Base-by-base conservation (phyloP, 1,140 invertebrate species). In the Tetramorium alpestre region DNA sequence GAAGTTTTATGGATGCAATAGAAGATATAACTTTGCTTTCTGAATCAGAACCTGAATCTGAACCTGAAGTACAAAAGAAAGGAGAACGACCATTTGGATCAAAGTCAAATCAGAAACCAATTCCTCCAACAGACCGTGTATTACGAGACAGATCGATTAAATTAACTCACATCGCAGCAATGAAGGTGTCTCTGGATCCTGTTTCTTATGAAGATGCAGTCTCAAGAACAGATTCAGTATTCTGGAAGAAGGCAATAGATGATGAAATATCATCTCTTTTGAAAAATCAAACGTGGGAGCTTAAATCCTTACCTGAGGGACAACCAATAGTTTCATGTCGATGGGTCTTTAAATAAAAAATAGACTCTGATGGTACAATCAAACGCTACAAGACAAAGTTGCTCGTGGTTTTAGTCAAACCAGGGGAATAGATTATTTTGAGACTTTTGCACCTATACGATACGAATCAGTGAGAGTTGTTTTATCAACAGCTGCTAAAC, bases 381-480 rank as follows among this genome's bases (percentile, higher is more conserved):
- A 10, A 81, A 28, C 64, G 78, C 1, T 47, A 69, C 11, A 70
- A 81, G 11, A 49, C 78, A 25, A 70, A 38, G 22, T 81, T 2
- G 78, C 58, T 38, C 44, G 58, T 13, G 41, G 58, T 7, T 77
- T 77, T 1, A 33, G 5, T 22, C 58, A 77, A n/a, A 62, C 41
- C 5, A 13, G 2, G 10, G 75, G 58, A 41, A 0, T 77, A n/a
- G 41, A 62, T 22, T 64, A 77, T 51, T 77, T 33, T 33, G 33
- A 33, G 0, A 33, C 33, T 4, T 33, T 33, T 33, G 33, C 33
- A 4, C 33, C 33, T 38, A 70, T 76, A 0, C 41, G 69, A 0
- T 84, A 84, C 13, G 44, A 73, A 7, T 84, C 81, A 0, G 81
- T 84, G 8, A 73, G 54, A 62, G 22, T 69, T 5, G 49, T 84